Conservation (phyloP, 2,113 vertebrate genomes). For the Sylvietta virens region DNA sequence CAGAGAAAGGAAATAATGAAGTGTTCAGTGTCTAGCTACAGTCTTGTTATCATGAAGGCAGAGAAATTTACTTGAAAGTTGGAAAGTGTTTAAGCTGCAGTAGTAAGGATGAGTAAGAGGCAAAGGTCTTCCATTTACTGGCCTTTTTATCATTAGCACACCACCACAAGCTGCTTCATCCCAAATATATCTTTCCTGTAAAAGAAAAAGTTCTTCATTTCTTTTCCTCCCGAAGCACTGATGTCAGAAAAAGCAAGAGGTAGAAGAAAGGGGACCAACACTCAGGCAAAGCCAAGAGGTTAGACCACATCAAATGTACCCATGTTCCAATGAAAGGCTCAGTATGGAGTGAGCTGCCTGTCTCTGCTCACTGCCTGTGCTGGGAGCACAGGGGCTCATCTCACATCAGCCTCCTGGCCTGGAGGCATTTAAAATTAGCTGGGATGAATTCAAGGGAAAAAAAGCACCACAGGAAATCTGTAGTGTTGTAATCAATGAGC, state of each 20-base stretch:
- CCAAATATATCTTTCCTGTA: background rate
- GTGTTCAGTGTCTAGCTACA: background rate
- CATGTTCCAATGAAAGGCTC: background rate
- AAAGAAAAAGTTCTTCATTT: background rate
- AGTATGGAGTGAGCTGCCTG: background rate
- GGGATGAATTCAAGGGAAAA: background rate
- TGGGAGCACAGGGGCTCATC: background rate
- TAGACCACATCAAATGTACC: rapidly evolving
- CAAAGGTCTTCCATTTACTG: background rate
- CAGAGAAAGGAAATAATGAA: background rate
- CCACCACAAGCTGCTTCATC: background rate
- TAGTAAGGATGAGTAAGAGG: background rate
- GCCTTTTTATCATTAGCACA: background rate
- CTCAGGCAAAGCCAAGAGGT: background rate
- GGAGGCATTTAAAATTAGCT: background rate
- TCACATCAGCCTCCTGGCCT: background rate
- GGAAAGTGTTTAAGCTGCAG: background rate
- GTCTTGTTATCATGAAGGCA: background rate
- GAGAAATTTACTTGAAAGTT: background rate
- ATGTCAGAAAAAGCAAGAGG: background rate
- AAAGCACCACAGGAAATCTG: background rate
- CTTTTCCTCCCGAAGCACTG: background rate
- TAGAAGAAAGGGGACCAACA: background rate
- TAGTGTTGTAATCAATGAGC: background rate
- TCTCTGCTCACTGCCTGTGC: background rate